phyloP scores from a whole-genome alignment of 2,113 vertebrate genomes.

The Calyptomena viridis region DNA sequence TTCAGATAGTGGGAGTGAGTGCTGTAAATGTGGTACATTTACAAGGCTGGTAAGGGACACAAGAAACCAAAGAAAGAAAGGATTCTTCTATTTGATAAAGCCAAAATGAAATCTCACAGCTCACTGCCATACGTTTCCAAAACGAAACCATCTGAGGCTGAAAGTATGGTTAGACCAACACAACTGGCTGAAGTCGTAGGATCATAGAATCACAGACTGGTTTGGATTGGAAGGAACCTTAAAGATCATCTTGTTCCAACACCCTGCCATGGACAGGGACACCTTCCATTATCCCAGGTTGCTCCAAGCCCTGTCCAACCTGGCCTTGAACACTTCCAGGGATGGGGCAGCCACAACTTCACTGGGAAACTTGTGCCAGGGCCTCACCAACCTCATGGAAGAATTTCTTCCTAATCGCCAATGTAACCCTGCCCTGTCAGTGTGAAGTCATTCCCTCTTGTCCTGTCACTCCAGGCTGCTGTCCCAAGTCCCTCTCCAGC shows the following conservation, averaged over 20 bases:
- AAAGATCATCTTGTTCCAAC: not conserved
- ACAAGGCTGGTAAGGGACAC: not conserved
- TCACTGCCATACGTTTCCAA: not conserved
- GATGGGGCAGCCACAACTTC: not conserved
- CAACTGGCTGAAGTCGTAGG: not conserved
- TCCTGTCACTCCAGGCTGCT: not conserved
- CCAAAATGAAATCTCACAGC: not conserved
- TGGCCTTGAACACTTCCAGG: not conserved
- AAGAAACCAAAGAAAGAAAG: not conserved
- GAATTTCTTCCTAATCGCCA: not conserved
- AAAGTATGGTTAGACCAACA: not conserved
- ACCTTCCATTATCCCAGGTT: accelerated
- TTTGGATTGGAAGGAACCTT: not conserved
- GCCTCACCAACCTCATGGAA: accelerated
- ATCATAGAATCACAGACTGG: not conserved
- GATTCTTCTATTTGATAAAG: not conserved
- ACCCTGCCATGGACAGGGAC: not conserved
- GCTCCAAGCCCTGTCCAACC: not conserved
- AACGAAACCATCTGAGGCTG: not conserved
- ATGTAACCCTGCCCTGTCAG: not conserved
- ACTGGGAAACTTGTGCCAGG: not conserved
- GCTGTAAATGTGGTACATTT: not conserved
- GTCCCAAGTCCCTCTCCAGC: not conserved
- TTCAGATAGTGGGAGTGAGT: not conserved
- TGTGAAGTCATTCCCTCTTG: not conserved